phyloP scores from a whole-genome alignment of 1,140 invertebrate genomes.

The Drosophila pachea region DNA sequence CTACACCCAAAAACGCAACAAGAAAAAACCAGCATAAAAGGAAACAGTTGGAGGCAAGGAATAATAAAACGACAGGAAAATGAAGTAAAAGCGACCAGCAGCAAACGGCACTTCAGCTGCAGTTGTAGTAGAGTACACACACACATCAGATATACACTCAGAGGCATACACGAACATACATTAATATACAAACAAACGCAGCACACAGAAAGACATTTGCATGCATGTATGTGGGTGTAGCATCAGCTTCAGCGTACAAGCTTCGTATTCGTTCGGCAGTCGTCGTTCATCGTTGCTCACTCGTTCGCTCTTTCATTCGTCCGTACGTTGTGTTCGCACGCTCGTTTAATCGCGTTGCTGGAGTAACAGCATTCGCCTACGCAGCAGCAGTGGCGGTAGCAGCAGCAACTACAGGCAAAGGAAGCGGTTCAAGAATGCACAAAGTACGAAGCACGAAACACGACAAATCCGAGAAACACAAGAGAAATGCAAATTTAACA shows the following conservation, averaged over 20 bases:
- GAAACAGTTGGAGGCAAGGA: conserved; percentile 31
- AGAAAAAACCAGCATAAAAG: conserved; percentile 5
- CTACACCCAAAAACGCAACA: conserved; percentile 38
- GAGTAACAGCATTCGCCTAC: conserved; percentile 61
- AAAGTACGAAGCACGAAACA: conserved; percentile 35
- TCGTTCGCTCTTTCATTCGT: conserved; percentile 6
- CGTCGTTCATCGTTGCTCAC: conserved; percentile 23
- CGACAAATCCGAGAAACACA: conserved; percentile 32
- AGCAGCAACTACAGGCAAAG: conserved; percentile 32
- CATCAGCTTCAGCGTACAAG: conserved; percentile 49
- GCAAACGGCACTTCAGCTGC: conserved; percentile 53
- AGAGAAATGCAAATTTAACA: conserved; percentile 52
- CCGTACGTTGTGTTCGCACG: conserved; percentile 28
- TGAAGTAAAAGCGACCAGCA: conserved; percentile 49
- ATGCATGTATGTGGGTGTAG: conserved; percentile 60
- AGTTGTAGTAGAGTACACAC: conserved; percentile 45
- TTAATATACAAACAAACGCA: conserved; percentile 31
- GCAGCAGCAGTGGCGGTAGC: conserved; percentile 37
- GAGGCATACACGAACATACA: conserved; percentile 5
- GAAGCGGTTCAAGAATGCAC: conserved; percentile 52
- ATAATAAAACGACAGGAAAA: conserved; percentile 43
- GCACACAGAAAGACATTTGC: conserved; percentile 41
- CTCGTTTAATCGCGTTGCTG: conserved; percentile 20
- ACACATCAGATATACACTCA: conserved; percentile 15
- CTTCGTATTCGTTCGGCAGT: conserved; percentile 50